A percentile compares a stretch with the other conserved stretches of the same genome.
phyloP scores from a whole-genome alignment of 1,140 invertebrate genomes.

The Drosophila miranda region DNA sequence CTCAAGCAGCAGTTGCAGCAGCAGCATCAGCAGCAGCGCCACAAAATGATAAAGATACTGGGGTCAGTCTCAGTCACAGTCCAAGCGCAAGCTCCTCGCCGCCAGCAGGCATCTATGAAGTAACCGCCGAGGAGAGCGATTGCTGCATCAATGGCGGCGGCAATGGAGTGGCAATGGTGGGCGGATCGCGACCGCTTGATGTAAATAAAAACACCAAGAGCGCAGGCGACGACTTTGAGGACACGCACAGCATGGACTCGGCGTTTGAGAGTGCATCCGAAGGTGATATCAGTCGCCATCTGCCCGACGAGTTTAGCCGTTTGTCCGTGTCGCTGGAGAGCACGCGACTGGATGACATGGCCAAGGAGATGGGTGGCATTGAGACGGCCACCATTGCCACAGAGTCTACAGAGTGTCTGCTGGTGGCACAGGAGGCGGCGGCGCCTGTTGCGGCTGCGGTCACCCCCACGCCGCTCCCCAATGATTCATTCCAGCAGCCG shows the following conservation, averaged over 20 bases:
- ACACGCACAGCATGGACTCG: slow-evolving; percentile 81
- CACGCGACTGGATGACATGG: slow-evolving; percentile 68
- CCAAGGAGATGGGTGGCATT: slow-evolving; percentile 67
- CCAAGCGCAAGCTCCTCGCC: slow-evolving; percentile 20
- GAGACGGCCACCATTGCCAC: slow-evolving; percentile 80
- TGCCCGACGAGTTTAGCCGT: slow-evolving; percentile 76
- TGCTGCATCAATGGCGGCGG: slow-evolving; percentile 55
- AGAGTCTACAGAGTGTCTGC: slow-evolving; percentile 74
- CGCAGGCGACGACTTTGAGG: slow-evolving; percentile 69
- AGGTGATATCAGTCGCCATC: slow-evolving; percentile 77
- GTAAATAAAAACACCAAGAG: slow-evolving; percentile 73
- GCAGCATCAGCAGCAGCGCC: slow-evolving; percentile 4
- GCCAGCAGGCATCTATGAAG: slow-evolving; percentile 58
- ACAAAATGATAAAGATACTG: neutral
- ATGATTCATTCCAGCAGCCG: slow-evolving; percentile 30
- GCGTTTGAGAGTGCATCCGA: slow-evolving; percentile 80
- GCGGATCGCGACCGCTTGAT: slow-evolving; percentile 61
- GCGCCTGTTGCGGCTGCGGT: slow-evolving; percentile 19
- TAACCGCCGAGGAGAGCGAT: slow-evolving; percentile 74
- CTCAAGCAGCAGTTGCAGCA: slow-evolving; percentile 21
- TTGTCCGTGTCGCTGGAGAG: slow-evolving; percentile 74
- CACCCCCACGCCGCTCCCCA: slow-evolving; percentile 9
- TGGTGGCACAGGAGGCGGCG: slow-evolving; percentile 54
- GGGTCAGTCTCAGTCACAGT: neutral
- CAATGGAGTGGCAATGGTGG: slow-evolving; percentile 12